Conservation (phyloP, 1,140 invertebrate species). For the Megathymus violae region DNA sequence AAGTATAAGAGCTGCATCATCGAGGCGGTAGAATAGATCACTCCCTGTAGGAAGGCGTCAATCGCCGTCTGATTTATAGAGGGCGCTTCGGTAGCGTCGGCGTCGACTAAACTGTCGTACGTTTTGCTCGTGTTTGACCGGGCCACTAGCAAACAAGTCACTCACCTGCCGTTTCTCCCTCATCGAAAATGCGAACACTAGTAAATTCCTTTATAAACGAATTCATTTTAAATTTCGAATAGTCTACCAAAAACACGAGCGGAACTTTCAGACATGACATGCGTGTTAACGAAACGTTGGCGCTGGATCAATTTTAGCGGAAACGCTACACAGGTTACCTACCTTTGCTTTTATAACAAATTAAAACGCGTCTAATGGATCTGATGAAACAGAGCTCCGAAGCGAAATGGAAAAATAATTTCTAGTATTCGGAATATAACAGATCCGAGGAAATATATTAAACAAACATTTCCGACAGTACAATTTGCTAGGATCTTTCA, state of each 20-base stretch:
- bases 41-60: slow-evolving; percentile 80
- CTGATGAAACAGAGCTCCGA: slow-evolving; percentile 38
- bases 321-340: slow-evolving; percentile 61
- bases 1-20: slow-evolving; percentile 73
- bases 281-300: slow-evolving; percentile 77
- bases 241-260: slow-evolving; percentile 76
- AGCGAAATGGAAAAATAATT: slow-evolving; percentile 37
- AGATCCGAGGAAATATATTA: slow-evolving; percentile 52
- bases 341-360: slow-evolving; percentile 62
- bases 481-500: slow-evolving; percentile 73
- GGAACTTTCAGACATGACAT: slow-evolving; percentile 78
- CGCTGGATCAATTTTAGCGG: slow-evolving; percentile 70
- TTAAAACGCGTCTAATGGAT: slow-evolving; percentile 57
- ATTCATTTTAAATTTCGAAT: slow-evolving; percentile 79
- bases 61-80: slow-evolving; percentile 80
- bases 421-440: slow-evolving; percentile 60
- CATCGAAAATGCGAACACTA: slow-evolving; percentile 78
- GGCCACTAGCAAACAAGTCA: slow-evolving; percentile 79
- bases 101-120: slow-evolving; percentile 74
- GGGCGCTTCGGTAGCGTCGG: slow-evolving; percentile 63
- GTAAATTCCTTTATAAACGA: slow-evolving; percentile 80
- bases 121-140: slow-evolving; percentile 72
- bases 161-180: slow-evolving; percentile 75
- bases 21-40: slow-evolving; percentile 78
- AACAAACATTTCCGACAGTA: slow-evolving; percentile 58